Evolutionary conservation across 2,888 invertebrate species (phyloP).

Genomic region (Pocota personata): DNA sequence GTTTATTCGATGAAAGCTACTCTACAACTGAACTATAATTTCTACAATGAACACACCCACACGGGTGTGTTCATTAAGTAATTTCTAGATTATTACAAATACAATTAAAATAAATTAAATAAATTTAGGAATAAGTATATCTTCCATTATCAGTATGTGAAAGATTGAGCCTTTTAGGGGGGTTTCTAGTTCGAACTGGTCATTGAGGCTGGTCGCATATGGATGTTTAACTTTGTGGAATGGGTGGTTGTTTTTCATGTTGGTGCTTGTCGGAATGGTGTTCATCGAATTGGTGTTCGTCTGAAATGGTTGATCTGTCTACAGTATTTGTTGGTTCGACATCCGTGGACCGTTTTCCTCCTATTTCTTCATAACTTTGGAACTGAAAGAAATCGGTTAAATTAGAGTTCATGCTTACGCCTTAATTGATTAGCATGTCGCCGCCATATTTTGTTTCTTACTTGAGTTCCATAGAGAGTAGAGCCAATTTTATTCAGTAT

Average conservation of each 20-base stretch:
- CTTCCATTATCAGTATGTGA: too few relatives aligned
- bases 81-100: too few relatives aligned
- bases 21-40: too few relatives aligned
- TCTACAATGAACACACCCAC: too few relatives aligned
- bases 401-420: neutral
- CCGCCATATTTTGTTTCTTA: neutral
- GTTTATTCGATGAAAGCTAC: too few relatives aligned
- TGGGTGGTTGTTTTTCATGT: neutral
- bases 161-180: too few relatives aligned
- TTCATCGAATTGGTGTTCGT: neutral
- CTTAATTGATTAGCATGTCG: slow-evolving; percentile 4
- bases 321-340: neutral
- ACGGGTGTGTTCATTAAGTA: too few relatives aligned
- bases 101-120: too few relatives aligned
- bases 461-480: neutral
- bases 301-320: neutral
- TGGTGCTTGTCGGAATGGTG: neutral
- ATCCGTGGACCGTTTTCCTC: neutral
- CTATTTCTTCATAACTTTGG: neutral
- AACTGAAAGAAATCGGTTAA: neutral
- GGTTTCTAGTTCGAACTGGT: too few relatives aligned
- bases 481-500: neutral
- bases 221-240: neutral
- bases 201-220: neutral
- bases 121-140: too few relatives aligned